phyloP scores from a whole-genome alignment of 64 coral and sea anemone genomes.

The Porites australiensis region DNA sequence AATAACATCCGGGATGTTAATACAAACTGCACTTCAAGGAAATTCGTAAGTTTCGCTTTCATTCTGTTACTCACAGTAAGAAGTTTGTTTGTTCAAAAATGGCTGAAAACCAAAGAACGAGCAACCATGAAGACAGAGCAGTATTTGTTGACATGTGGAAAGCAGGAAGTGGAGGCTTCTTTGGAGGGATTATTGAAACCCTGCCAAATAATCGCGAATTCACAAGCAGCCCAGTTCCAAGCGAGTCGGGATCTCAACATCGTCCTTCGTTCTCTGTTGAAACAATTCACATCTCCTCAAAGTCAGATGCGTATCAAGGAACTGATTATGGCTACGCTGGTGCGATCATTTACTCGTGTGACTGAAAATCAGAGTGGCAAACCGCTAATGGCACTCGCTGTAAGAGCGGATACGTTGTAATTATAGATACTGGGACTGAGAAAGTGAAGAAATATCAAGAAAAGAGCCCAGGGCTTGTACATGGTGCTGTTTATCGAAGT shows the following conservation, averaged over 20 bases:
- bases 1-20: too few species aligned
- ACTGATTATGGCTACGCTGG: not conserved
- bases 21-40: too few species aligned
- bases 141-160: too few species aligned
- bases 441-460: slow-evolving; percentile 10
- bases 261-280: not conserved
- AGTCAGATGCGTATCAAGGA: slow-evolving; percentile 22
- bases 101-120: too few species aligned
- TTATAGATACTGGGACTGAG: not conserved
- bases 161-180: not conserved
- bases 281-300: slow-evolving; percentile 11
- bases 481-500: slow-evolving; percentile 28
- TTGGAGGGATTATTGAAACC: too few species aligned
- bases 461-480: slow-evolving; percentile 10
- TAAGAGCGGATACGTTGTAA: not conserved
- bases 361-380: slow-evolving; percentile 4
- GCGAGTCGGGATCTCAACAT: too few species aligned
- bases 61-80: too few species aligned
- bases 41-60: too few species aligned
- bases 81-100: too few species aligned
- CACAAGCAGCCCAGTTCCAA: too few species aligned
- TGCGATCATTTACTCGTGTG: not conserved
- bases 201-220: not conserved
- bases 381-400: slow-evolving; percentile 21
- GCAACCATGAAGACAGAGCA: too few species aligned